These are phyloP conservation scores for Drosophila azteca DNA, from an alignment of 1,140 invertebrate species.

Conservation along the genomic window DNA sequence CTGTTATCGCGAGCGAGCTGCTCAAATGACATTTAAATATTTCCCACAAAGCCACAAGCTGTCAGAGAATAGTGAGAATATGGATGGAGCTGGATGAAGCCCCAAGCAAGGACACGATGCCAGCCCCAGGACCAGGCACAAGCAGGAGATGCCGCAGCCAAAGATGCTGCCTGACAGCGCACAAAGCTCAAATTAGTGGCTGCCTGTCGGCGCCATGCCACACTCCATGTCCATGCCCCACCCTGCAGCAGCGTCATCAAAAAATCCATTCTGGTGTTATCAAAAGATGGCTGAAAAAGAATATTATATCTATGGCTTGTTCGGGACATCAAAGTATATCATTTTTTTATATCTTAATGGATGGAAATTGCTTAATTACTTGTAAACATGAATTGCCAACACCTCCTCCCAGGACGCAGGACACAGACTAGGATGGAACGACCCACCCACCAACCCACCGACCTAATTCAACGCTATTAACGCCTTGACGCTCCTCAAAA, in stretches of 20 bases:
- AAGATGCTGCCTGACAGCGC: conserved; percentile 55
- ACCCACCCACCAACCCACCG: conserved; percentile 1
- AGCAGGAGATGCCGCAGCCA: conserved; percentile 11
- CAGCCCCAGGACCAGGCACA: not conserved
- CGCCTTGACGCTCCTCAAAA: conserved; percentile 69
- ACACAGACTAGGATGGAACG: not conserved
- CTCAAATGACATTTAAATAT: conserved; percentile 79
- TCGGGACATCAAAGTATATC: conserved; percentile 61
- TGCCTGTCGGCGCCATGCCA: conserved; percentile 15
- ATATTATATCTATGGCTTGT: conserved; percentile 62
- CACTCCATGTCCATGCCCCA: too few species aligned
- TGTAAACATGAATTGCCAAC: conserved; percentile 81
- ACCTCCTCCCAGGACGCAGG: conserved; percentile 61
- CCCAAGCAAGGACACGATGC: conserved; percentile 27
- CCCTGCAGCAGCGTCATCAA: conserved; percentile 34
- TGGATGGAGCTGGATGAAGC: conserved; percentile 21
- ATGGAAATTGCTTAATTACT: conserved; percentile 78
- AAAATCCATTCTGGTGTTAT: conserved; percentile 44
- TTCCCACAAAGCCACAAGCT: conserved; percentile 67
- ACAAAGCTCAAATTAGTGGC: conserved; percentile 73
- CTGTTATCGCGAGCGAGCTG: conserved; percentile 45
- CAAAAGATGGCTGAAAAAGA: conserved; percentile 50
- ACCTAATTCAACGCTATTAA: conserved; percentile 75
- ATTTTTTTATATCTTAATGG: conserved; percentile 43
- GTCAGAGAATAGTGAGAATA: conserved; percentile 59